Conservation (phyloP, 2,888 invertebrate species). For the Lucinisca nassula region DNA sequence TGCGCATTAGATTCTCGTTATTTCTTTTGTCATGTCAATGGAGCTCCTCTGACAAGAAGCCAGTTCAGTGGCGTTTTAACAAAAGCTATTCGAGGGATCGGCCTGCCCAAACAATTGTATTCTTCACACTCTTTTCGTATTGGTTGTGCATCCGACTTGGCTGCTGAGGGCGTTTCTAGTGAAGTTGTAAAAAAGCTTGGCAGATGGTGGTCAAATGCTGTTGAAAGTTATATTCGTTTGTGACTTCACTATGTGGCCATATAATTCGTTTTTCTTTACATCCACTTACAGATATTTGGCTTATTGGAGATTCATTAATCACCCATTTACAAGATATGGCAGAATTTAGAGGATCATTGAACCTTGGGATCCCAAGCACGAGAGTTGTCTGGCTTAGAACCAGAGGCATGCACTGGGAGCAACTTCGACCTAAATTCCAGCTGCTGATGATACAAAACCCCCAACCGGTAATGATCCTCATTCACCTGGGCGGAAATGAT, state of each 20-base stretch:
- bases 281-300: neutral
- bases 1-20: neutral
- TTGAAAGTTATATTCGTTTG: neutral
- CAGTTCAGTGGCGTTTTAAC: neutral
- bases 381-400: too few relatives aligned
- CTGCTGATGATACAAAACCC: too few relatives aligned
- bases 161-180: neutral
- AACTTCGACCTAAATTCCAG: too few relatives aligned
- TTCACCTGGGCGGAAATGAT: too few relatives aligned
- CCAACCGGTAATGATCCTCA: too few relatives aligned
- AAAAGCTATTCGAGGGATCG: neutral
- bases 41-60: neutral
- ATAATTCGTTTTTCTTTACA: neutral
- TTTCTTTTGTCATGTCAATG: neutral
- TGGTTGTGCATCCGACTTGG: neutral
- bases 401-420: too few relatives aligned
- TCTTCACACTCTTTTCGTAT: neutral
- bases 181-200: neutral
- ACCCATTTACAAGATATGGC: too few relatives aligned
- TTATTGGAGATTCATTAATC: too few relatives aligned
- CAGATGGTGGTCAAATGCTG: neutral
- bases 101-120: neutral
- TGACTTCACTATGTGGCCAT: too few relatives aligned
- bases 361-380: too few relatives aligned
- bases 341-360: too few relatives aligned